Evolutionary conservation across 2,888 invertebrate species (phyloP), one percentile per base, ranked within the genome.

Genomic region (Sisyra terminalis): DNA sequence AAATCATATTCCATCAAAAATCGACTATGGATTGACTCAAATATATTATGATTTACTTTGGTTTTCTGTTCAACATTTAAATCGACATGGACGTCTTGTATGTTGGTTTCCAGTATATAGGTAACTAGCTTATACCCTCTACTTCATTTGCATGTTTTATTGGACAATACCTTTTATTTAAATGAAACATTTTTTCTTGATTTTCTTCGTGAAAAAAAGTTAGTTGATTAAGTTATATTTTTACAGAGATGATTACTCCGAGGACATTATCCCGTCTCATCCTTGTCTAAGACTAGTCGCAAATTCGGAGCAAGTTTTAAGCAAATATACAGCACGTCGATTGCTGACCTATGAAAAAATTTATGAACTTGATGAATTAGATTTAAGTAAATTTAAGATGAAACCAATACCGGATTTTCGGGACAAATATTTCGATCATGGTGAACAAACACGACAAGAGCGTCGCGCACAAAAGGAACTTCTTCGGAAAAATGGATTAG

Each of bases 31-130:
- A 10, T 65, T 97, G 49, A 71, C 80, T 2, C 77, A 84, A 48
- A 75, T 97, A 29, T 88, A 85, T 55, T 66, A 66, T 40, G 97
- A 98, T 63, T 67, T 98, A 38, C 63, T 98, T 32, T 66, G 71
- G 52, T 90, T 96, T 63, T 75, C 90, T 0, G 85, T 85, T 0
- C 67, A 66, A 40, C 79, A 85, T 58, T 69, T 98, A 44, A 71
- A 66, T 50, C 48, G 84, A 4, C 75, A 79, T 4, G 84, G 93
- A 0, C 67, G 89, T 47, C 66, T 98, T 13, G 93, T 97, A 0
- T 94, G 85, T 65, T 98, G 97, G 97, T 78, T 93, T 53, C 98
- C 98, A 17, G 70, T 93, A 30, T 80, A 84, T 48, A 77, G 86
- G 81, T 84, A 55, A 57, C 49, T 38, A 40, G 39, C 14, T n/a